Evolutionary conservation across 2,888 invertebrate genomes (phyloP), one percentile per base, ranked within the genome.

Genomic region (Lycocerus yunnanus): DNA sequence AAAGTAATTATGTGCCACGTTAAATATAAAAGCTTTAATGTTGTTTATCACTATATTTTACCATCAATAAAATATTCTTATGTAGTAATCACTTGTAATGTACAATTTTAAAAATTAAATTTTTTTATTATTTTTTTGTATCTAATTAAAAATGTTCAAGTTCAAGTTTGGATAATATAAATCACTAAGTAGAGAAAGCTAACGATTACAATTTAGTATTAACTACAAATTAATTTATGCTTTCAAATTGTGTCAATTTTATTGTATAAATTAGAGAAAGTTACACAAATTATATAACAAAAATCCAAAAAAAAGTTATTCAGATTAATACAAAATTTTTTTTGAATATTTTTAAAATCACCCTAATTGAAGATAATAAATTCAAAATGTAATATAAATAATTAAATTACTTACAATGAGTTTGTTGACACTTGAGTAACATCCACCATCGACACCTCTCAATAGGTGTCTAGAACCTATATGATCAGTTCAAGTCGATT

Each of bases 401-500:
- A 43, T 43, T 43, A 43, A 43, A 43, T 43, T n/a, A 43, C 43
- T 43, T 43, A 43, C 43, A 43, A 43, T 43, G n/a, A 68, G 59
- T 21, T 68, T 68, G 15, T 58, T 70, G 63, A n/a, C 43, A 70
- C 65, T 27, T 18, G 15, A 18, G 13, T 13, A 43, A 58, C 58
- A 70, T 14, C n/a, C 61, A 70, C 61, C 16, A 18, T 66, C 71
- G 15, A 71, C 58, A 65, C 66, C 66, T 27, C 65, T 68, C 72
- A 27, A 61, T 60, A 68, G 72, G 68, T 72, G 72, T 67, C 61
- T 63, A 63, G 18, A 15, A 66, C 43, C 68, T 43, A 72, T 72
- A 68, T 72, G 72, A 72, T 68, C 72, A 58, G 16, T 68, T 43
- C 65, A 63, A 68, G 68, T 63, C 58, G 72, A 72, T 72, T 61